phyloP scores from a whole-genome alignment of 2,113 vertebrate genomes.

The Tympanuchus pallidicinctus region DNA sequence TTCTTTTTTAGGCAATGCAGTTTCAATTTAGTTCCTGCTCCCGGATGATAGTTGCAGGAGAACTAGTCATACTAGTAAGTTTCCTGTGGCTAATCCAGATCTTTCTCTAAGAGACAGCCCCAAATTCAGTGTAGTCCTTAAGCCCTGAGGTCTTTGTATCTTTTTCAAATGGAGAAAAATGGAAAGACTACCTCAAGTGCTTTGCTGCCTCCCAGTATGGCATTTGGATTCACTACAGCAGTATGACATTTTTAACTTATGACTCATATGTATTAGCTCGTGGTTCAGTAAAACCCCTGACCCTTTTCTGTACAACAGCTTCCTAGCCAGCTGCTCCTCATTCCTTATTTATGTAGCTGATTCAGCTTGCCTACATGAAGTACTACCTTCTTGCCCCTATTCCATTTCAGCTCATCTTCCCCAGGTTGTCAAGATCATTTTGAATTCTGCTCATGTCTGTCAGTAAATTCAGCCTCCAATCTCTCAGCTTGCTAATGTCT shows the following conservation, averaged over 20 bases:
- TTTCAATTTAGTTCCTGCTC: background rate
- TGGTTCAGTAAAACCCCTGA: constrained; percentile 42
- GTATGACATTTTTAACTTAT: constrained; percentile 52
- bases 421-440: background rate
- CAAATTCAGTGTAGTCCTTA: background rate
- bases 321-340: constrained; percentile 54
- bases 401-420: background rate
- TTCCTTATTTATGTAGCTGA: constrained; percentile 57
- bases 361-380: constrained; percentile 27
- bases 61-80: background rate
- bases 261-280: constrained; percentile 18
- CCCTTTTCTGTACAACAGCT: constrained; percentile 49
- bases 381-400: background rate
- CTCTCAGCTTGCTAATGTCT: background rate
- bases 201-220: background rate
- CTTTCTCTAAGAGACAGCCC: background rate
- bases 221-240: constrained; percentile 30
- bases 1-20: background rate
- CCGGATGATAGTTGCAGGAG: background rate
- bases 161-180: constrained; percentile 8
- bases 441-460: background rate
- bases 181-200: background rate
- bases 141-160: background rate
- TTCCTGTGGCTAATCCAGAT: background rate
- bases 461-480: background rate